phyloP scores from a whole-genome alignment of 2,797 vertebrate genomes.

The Paratrypauchen microcephalus region DNA sequence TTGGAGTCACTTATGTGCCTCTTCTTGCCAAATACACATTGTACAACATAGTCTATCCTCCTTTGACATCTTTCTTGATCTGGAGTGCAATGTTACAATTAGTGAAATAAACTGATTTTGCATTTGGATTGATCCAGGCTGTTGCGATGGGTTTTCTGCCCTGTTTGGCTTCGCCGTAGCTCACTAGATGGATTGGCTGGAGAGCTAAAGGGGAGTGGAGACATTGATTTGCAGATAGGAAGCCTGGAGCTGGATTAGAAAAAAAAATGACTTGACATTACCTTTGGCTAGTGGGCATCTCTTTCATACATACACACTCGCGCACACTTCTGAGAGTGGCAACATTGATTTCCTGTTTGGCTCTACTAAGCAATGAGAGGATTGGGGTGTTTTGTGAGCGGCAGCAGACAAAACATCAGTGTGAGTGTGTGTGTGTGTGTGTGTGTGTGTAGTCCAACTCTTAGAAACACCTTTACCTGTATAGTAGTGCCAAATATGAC shows the following conservation, averaged over 20 bases:
- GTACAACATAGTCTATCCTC: background rate
- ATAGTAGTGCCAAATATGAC: conserved; percentile 21
- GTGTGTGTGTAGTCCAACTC: conserved; percentile 12
- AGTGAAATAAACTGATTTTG: conserved; percentile 17
- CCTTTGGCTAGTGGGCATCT: conserved; percentile 52
- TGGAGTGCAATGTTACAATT: conserved; percentile 25
- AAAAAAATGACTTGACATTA: conserved; percentile 46
- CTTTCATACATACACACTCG: background rate
- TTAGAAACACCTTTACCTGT: conserved; percentile 28
- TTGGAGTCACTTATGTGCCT: background rate
- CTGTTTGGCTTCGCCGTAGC: conserved; percentile 40
- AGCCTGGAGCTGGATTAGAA: conserved; percentile 31
- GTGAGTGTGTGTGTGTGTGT: background rate
- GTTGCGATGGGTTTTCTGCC: conserved; percentile 23
- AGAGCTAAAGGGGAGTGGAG: conserved; percentile 45
- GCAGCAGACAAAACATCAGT: conserved; percentile 37
- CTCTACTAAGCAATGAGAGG: conserved; percentile 59
- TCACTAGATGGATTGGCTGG: conserved; percentile 44
- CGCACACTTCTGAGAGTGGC: conserved; percentile 34
- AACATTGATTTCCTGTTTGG: conserved; percentile 73
- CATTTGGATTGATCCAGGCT: conserved; percentile 47
- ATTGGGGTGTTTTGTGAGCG: conserved; percentile 48
- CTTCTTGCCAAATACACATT: background rate
- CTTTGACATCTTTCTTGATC: conserved; percentile 21
- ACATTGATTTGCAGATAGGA: conserved; percentile 61